Evolutionary conservation across 1,140 invertebrate species (phyloP).

Genomic region (Ylistrum balloti): DNA sequence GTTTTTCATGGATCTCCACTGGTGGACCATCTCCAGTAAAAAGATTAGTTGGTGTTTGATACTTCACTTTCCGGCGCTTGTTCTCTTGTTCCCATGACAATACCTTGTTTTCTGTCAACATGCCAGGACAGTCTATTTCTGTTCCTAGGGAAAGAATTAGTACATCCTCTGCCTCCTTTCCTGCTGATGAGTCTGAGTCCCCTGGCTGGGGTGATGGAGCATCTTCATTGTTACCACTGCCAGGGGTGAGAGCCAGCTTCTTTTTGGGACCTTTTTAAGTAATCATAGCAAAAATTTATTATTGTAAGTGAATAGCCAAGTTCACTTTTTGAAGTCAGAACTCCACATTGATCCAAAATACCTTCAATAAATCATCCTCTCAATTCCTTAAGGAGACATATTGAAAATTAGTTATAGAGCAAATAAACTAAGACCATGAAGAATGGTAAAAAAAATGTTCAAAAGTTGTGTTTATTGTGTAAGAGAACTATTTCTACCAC

Average conservation of each 20-base stretch:
- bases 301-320: too few relatives aligned
- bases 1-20: conserved; percentile 84
- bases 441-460: too few relatives aligned
- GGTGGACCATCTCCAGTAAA: conserved; percentile 74
- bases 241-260: not conserved
- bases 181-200: conserved; percentile 20
- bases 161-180: conserved; percentile 83
- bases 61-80: conserved; percentile 70
- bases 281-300: too few relatives aligned
- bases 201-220: not conserved
- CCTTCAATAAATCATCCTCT: too few relatives aligned
- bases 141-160: conserved; percentile 87
- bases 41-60: conserved; percentile 71
- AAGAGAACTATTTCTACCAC: too few relatives aligned
- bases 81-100: conserved; percentile 75
- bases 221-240: not conserved
- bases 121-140: conserved; percentile 86
- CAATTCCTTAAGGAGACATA: too few relatives aligned
- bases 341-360: too few relatives aligned
- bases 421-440: too few relatives aligned
- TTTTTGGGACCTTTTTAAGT: not conserved
- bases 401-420: too few relatives aligned
- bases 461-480: too few relatives aligned
- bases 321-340: too few relatives aligned
- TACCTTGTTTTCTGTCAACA: conserved; percentile 89